Evolutionary conservation across 2,113 vertebrate genomes (phyloP).

Genomic region (Athene noctua): DNA sequence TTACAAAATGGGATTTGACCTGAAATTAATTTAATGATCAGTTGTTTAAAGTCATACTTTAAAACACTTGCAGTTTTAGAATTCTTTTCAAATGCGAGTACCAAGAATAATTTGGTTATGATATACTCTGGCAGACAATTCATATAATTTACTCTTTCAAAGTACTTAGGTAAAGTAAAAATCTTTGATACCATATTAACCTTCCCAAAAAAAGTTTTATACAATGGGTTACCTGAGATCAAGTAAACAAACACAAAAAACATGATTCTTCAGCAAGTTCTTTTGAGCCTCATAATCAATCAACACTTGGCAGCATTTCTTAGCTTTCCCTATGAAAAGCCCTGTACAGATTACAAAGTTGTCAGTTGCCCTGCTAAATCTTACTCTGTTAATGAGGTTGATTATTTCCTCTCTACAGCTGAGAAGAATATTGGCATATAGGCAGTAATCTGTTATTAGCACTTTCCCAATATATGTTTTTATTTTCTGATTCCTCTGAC

Average conservation of each 20-base stretch:
- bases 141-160: not conserved
- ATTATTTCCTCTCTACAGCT: constrained; percentile 37
- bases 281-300: constrained; percentile 5
- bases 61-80: not conserved
- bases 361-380: constrained; percentile 13
- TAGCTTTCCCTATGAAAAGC: constrained; percentile 23
- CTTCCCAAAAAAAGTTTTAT: not conserved
- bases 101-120: not conserved
- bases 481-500: not conserved
- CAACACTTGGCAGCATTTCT: constrained; percentile 13
- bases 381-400: not conserved
- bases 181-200: not conserved
- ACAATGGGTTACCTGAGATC: not conserved
- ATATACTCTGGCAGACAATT: not conserved
- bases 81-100: not conserved
- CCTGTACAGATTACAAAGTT: not conserved
- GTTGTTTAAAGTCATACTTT: not conserved
- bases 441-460: not conserved
- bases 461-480: not conserved
- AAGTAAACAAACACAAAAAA: not conserved
- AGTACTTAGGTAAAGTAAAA: not conserved
- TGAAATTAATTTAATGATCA: not conserved
- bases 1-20: not conserved
- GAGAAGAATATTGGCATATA: not conserved
- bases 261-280: not conserved